A percentile compares a stretch with the other conserved stretches of the same genome.
These are phyloP conservation scores for Ommatoiulus sabulosus DNA, from an alignment of 2,888 invertebrate species.

Conservation along the genomic window DNA sequence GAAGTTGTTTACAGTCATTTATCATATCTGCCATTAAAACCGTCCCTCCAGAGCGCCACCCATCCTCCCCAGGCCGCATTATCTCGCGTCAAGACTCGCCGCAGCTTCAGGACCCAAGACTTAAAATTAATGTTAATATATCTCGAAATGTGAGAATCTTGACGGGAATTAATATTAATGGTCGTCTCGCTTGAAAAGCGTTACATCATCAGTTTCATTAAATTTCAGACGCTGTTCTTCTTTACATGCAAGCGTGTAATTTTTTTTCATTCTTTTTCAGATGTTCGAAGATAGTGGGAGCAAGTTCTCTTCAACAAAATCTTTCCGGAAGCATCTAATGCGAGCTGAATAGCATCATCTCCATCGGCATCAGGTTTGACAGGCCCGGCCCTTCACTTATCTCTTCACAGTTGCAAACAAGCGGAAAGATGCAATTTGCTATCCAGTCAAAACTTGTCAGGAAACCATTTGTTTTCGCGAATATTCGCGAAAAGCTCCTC, in stretches of 20 bases:
- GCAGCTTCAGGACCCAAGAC: conserved; percentile 3
- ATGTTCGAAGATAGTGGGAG: background rate
- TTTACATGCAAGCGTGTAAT: conserved; percentile 36
- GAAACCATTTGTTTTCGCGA: conserved; percentile 54
- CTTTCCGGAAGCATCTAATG: conserved; percentile 47
- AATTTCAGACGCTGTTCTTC: conserved; percentile 23
- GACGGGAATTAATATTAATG: conserved; percentile 58
- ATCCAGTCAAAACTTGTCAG: conserved; percentile 48
- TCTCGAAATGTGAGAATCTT: conserved; percentile 53
- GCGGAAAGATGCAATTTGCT: conserved; percentile 56
- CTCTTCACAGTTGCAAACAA: conserved; percentile 55
- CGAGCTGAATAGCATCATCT: conserved; percentile 57
- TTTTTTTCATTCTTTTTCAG: conserved; percentile 20
- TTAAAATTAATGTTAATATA: conserved; percentile 57
- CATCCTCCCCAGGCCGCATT: background rate
- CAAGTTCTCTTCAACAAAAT: background rate
- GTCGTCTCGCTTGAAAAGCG: conserved; percentile 31
- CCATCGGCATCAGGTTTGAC: conserved; percentile 55
- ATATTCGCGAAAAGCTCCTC: conserved; percentile 44
- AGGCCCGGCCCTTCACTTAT: conserved; percentile 54
- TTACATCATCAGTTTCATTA: conserved; percentile 43
- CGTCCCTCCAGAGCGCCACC: background rate
- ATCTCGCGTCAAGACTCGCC: conserved; percentile 19
- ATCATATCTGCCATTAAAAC: conserved; percentile 55
- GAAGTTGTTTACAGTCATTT: conserved; percentile 57